Conservation (phyloP, 2,797 vertebrate species). For the Enteromius afrohamiltoni region DNA sequence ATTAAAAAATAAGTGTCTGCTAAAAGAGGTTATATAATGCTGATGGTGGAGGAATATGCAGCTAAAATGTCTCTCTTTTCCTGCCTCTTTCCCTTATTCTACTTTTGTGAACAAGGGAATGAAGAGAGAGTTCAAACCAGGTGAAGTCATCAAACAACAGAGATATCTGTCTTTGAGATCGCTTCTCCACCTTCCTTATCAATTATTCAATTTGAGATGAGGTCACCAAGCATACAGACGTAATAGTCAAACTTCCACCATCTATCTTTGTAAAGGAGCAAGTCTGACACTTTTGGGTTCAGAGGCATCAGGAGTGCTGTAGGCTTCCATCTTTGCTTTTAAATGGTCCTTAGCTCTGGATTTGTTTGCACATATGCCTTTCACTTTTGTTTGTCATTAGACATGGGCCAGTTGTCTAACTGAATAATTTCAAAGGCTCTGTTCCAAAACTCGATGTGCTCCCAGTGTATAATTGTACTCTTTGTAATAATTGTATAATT, state of each 20-base stretch:
- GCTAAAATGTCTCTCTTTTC: constrained; percentile 29
- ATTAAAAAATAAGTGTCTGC: constrained; percentile 47
- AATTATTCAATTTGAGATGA: constrained; percentile 73
- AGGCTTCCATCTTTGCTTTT: constrained; percentile 42
- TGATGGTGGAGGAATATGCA: constrained; percentile 40
- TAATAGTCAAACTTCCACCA: constrained; percentile 60
- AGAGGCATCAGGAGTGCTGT: constrained; percentile 43
- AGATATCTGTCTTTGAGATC: constrained; percentile 50
- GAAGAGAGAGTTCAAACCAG: constrained; percentile 46
- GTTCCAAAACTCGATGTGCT: constrained; percentile 17
- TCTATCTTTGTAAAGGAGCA: constrained; percentile 53
- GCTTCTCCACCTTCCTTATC: constrained; percentile 62
- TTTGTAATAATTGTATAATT: too few species aligned
- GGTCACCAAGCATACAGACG: constrained; percentile 67
- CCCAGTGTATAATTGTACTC: constrained; percentile 22
- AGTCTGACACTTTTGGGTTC: constrained; percentile 52
- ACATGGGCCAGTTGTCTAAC: constrained; percentile 39
- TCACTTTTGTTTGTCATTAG: constrained; percentile 49
- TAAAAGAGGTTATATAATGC: constrained; percentile 54
- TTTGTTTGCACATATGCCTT: constrained; percentile 51
- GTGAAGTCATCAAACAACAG: constrained; percentile 49
- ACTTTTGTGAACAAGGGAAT: constrained; percentile 24
- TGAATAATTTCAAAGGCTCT: constrained; percentile 33
- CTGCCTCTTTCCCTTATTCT: constrained; percentile 18
- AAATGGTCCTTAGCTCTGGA: constrained; percentile 50